Evolutionary conservation across 2,797 vertebrate genomes (phyloP), one percentile per base, ranked within the genome.

Genomic region (Chrysolophus pictus): DNA sequence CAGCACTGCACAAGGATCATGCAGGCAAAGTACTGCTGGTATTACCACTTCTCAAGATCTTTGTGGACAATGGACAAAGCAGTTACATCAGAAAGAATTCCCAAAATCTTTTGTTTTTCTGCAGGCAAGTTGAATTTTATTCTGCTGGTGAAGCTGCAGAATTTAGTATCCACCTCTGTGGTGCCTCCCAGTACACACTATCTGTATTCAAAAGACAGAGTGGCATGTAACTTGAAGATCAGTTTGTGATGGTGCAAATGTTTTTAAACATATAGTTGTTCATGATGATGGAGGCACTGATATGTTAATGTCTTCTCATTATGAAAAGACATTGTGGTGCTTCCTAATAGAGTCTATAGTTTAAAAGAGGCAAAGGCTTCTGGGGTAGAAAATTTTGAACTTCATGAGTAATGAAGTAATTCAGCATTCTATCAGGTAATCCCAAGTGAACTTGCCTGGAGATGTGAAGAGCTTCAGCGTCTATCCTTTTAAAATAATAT

Each of bases 1-100:
- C 0, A 2, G 15, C 28, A 53, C 15, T 53, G 51, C 28, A 55
- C 10, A 55, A 67, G 4, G 49, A n/a, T 26, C 1, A 0, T 14
- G 33, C 49, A 55, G 17, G 49, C 19, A 64, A 75, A 71, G 56
- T 2, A 6, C 5, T 31, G 17, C 28, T 37, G 41, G 6, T 13
- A 29, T 64, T 62, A 23, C 9, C 2, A 0, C 46, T 44, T 63
- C 14, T 53, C 19, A 31, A 4, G 10, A 7, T 68, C 44, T 5
- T 16, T 74, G 14, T 41, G 23, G 11, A 24, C 31, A 28, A 8
- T 21, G 56, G 41, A 68, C 53, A 65, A 77, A 92, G 39, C 6
- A 26, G 23, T 70, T 44, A 28, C 14, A 56, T 42, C 42, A 84
- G 35, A 29, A 79, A 42, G 28, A 46, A 46, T 39, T 79, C 15